A percentile compares a stretch with the other conserved stretches of the same genome.
Conservation (phyloP, 2,888 invertebrate genomes). For the Pediacus dermestoides region DNA sequence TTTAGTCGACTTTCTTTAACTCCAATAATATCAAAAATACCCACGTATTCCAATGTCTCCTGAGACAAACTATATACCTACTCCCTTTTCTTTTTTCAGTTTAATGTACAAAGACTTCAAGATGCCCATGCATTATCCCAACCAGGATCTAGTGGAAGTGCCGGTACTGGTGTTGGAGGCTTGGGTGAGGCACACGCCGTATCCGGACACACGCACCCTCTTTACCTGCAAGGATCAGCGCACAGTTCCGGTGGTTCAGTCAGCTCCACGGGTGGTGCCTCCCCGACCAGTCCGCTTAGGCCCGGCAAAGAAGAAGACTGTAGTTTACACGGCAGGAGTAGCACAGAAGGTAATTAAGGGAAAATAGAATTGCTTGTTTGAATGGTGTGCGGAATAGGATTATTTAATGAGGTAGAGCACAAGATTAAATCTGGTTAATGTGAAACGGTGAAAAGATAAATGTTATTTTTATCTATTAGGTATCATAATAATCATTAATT, state of each 20-base stretch:
- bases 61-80: constrained; percentile 4
- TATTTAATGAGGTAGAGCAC: background rate
- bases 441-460: background rate
- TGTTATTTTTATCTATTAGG: too few species aligned
- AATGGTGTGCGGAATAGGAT: background rate
- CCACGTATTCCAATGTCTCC: too few species aligned
- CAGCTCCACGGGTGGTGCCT: constrained; percentile 49
- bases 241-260: constrained; percentile 50
- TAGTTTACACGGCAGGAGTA: constrained; percentile 59
- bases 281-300: constrained; percentile 48
- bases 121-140: constrained; percentile 47
- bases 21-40: too few species aligned
- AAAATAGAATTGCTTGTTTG: constrained; percentile 1
- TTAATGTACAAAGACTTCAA: constrained; percentile 51
- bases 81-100: constrained; percentile 43
- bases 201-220: constrained; percentile 36
- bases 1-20: too few species aligned
- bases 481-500: too few species aligned
- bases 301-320: constrained; percentile 64
- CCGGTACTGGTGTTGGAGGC: constrained; percentile 33
- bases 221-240: constrained; percentile 44
- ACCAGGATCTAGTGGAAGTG: constrained; percentile 32
- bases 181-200: constrained; percentile 37
- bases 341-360: constrained; percentile 54
- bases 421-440: background rate